Base-by-base conservation (phyloP, 2,113 vertebrate genomes). In the Columbina picui region DNA sequence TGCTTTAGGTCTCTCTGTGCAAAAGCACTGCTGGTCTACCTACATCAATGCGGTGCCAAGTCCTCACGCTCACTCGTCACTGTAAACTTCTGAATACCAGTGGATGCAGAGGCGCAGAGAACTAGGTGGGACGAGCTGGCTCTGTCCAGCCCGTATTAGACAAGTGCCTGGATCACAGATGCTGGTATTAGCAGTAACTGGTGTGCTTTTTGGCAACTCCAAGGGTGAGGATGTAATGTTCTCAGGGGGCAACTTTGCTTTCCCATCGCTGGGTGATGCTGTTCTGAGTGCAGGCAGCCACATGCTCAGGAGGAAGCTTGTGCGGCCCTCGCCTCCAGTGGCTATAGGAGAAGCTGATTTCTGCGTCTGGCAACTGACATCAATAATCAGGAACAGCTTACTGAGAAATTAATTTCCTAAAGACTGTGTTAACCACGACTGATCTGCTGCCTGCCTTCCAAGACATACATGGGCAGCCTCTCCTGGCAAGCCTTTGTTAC, bases 401-500 rank as follows among this genome's bases (percentile, higher is more conserved):
- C 43, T 49, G 73, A 70, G 76, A 77, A 84, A 43, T 43, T 12
- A 25, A 10, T 55, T 85, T 95, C 84, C 52, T 69, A n/a, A 68
- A 68, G 53, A 23, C 60, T 32, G 9, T 0, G 14, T 63, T 87
- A 57, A 53, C 64, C 22, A 26, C 0, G 5, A 9, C 53, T 22
- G 68, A 92, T 59, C 65, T 90, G 41, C 45, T 76, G 36, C 69
- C 30, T 79, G 18, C 39, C 65, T 65, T 61, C 59, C 55, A 38
- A 64, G 70, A 3, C 70, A 30, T 9, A 30, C 45, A 2, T 89
- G 90, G 87, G 81, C 82, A 93, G 65, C 78, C 53, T 79, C 82
- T 91, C 87, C 89, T 77, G 87, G 81, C 81, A 89, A 71, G 45
- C 45, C 39, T 79, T 53, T 36, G 81, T 67, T 84, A 60, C 65